Evolutionary conservation across 2,888 invertebrate species (phyloP), one percentile per base, ranked within the genome.

Genomic region (Acronicta aceris): DNA sequence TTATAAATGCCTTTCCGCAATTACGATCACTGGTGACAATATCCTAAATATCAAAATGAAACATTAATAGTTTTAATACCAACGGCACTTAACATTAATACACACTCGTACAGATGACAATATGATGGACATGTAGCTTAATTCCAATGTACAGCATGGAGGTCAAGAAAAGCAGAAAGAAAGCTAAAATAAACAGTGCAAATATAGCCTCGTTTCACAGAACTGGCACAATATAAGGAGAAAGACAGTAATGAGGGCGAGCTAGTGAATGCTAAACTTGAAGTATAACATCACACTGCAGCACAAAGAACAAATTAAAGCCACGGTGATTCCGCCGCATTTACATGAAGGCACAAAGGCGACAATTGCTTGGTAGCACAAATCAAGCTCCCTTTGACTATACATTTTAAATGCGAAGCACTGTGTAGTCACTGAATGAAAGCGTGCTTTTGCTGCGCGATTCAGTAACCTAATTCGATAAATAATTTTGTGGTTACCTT

Each of bases 401-500:
- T 57, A 68, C 33, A 70, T 61, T 73, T 66, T 70, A 49, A 75
- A 70, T 55, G 59, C 55, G 42, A 58, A 56, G 68, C 65, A 65
- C 55, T 60, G 74, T 69, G 59, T 64, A 67, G 49, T 36, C 55
- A 51, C 52, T 76, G 69, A 74, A 76, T 74, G 71, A 61, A 73
- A 59, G 50, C 49, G 67, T 47, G 57, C 56, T 43, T 54, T 36
- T 47, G 55, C 70, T 42, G 40, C 46, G 27, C 40, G 62, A 62
- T 74, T 74, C 59, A 69, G 53, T 63, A 71, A 65, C 63, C 65
- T 45, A 68, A 47, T 63, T 70, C 45, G 48, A 66, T 57, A 64
- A 64, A 74, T 74, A 49, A 59, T 56, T 12, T 38, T 62, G 43
- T 46, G 38, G 43, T 55, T 21, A 59, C 49, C 30, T 56, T 48